Conservation (phyloP, 1,140 invertebrate genomes). For the Globodera rostochiensis region DNA sequence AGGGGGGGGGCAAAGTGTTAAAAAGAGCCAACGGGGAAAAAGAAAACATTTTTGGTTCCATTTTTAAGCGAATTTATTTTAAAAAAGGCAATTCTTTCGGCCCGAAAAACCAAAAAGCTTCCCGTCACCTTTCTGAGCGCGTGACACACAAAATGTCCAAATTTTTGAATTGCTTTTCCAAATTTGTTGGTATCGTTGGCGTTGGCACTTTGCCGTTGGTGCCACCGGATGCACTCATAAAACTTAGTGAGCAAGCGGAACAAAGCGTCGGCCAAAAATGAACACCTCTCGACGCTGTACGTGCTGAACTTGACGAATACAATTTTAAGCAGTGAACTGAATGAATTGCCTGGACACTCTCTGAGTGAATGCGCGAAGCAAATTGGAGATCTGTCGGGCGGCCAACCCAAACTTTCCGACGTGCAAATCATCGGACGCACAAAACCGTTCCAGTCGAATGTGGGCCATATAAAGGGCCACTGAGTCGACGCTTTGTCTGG, state of each 20-base stretch:
- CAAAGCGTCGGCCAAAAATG: conserved; percentile 31
- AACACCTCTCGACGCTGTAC: conserved; percentile 26
- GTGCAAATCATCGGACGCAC: conserved; percentile 10
- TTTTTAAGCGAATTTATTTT: too few species aligned
- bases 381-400: conserved; percentile 23
- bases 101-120: background rate
- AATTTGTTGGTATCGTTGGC: background rate
- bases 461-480: conserved; percentile 32
- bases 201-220: too few species aligned
- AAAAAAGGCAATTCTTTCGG: too few species aligned
- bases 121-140: conserved; percentile 20
- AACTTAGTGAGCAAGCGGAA: conserved; percentile 35
- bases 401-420: conserved; percentile 25
- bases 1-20: too few species aligned
- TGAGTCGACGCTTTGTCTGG: conserved; percentile 31
- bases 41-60: too few species aligned
- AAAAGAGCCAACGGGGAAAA: too few species aligned
- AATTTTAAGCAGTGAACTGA: background rate
- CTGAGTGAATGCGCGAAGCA: conserved; percentile 24
- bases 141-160: conserved; percentile 11
- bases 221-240: conserved; percentile 24
- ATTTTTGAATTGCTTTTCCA: conserved; percentile 17
- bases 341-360: conserved; percentile 27
- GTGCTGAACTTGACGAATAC: conserved; percentile 25
- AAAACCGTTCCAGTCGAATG: conserved; percentile 33